Conservation (phyloP, 2,113 vertebrate species). For the Leptobrachium ailaonicum region DNA sequence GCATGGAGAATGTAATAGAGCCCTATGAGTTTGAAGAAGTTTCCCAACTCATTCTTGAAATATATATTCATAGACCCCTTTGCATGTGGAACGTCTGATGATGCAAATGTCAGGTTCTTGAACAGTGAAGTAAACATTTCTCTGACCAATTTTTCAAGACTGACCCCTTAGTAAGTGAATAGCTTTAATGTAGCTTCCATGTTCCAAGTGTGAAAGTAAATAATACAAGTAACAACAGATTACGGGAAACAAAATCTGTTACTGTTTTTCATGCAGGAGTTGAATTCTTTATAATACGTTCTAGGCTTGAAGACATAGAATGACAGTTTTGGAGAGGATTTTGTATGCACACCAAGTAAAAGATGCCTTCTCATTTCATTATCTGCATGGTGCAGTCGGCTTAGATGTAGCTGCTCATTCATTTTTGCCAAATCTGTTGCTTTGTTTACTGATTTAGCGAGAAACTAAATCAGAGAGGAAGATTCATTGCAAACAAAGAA, state of each 20-base stretch:
- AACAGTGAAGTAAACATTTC: neutral
- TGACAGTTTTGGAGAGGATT: neutral
- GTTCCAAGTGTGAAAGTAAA: neutral
- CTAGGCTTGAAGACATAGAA: conserved; percentile 6
- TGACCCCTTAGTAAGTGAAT: too few relatives aligned
- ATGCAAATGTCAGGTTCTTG: too few relatives aligned
- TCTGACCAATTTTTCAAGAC: too few relatives aligned
- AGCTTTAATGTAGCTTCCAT: neutral
- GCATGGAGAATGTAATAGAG: too few relatives aligned
- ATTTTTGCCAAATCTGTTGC: conserved; percentile 40
- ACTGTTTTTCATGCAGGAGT: conserved; percentile 21
- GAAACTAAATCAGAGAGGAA: conserved; percentile 36
- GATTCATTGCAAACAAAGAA: conserved; percentile 45
- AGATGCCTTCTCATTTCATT: conserved; percentile 23
- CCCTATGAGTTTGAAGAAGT: too few relatives aligned
- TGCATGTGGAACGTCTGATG: too few relatives aligned
- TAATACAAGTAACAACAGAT: neutral
- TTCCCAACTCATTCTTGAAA: too few relatives aligned
- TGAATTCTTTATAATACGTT: conserved; percentile 12
- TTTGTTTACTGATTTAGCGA: conserved; percentile 47
- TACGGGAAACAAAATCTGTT: conserved; percentile 3
- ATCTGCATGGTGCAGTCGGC: conserved; percentile 42
- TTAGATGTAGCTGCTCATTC: conserved; percentile 40
- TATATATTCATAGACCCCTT: too few relatives aligned
- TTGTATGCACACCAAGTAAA: conserved; percentile 3